Evolutionary conservation across 2,888 invertebrate species (phyloP).

Genomic region (Allophyes oxyacanthae): DNA sequence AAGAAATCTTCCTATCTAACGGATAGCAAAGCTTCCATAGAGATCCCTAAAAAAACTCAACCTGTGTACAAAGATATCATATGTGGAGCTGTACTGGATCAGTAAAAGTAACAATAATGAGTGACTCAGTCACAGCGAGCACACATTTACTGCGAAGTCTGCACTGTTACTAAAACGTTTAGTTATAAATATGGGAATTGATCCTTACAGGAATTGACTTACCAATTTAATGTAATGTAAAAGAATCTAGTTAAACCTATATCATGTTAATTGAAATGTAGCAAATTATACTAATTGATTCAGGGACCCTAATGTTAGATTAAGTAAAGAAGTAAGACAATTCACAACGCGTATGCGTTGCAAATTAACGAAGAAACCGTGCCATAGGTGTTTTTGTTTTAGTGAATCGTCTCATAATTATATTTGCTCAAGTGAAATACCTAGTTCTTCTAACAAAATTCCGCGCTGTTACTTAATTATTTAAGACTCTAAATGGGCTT

Average conservation of each 20-base stretch:
- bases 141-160: slow-evolving; percentile 19
- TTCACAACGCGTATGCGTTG: slow-evolving; percentile 55
- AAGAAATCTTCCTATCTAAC: too few relatives aligned
- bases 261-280: slow-evolving; percentile 55
- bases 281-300: slow-evolving; percentile 56
- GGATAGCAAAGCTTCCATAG: too few relatives aligned
- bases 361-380: slow-evolving; percentile 83
- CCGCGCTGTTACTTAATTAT: slow-evolving; percentile 68
- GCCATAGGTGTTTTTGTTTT: slow-evolving; percentile 81
- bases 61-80: slow-evolving; percentile 44
- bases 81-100: slow-evolving; percentile 45
- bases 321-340: slow-evolving; percentile 63
- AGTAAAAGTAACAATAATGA: slow-evolving; percentile 21
- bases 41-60: too few relatives aligned
- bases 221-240: slow-evolving; percentile 52
- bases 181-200: slow-evolving; percentile 51
- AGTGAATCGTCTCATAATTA: slow-evolving; percentile 66
- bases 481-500: slow-evolving; percentile 77
- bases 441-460: slow-evolving; percentile 59
- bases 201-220: slow-evolving; percentile 56
- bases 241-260: slow-evolving; percentile 53
- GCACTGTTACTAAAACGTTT: slow-evolving; percentile 42
- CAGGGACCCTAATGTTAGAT: slow-evolving; percentile 65
- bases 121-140: slow-evolving; percentile 30
- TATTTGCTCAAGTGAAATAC: slow-evolving; percentile 80